A percentile compares a stretch with the other conserved stretches of the same genome.
phyloP scores from a whole-genome alignment of 2,797 vertebrate genomes.

The Sebastes oblongus region DNA sequence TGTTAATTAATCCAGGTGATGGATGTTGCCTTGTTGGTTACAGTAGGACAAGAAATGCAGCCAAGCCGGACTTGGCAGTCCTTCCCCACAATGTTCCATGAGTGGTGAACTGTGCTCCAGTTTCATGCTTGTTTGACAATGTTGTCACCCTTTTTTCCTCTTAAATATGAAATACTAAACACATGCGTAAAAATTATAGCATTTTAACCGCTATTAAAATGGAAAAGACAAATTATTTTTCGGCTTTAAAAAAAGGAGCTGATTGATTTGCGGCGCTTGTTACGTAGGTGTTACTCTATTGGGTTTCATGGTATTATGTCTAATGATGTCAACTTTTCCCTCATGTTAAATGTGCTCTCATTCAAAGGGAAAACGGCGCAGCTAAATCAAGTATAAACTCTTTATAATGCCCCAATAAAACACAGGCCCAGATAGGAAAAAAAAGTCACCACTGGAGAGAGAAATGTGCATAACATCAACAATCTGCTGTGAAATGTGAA shows the following conservation, averaged over 20 bases:
- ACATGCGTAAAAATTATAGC: slow-evolving; percentile 67
- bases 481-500: slow-evolving; percentile 72
- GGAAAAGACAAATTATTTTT: slow-evolving; percentile 76
- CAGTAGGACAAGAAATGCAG: slow-evolving; percentile 58
- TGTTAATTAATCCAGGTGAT: slow-evolving; percentile 54
- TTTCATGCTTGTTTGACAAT: slow-evolving; percentile 78
- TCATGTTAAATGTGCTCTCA: slow-evolving; percentile 59
- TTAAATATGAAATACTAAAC: slow-evolving; percentile 81
- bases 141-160: slow-evolving; percentile 81
- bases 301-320: slow-evolving; percentile 74
- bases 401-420: slow-evolving; percentile 73
- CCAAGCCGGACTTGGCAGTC: slow-evolving; percentile 57
- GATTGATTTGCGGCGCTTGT: slow-evolving; percentile 77
- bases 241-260: slow-evolving; percentile 60
- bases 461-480: slow-evolving; percentile 82
- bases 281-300: slow-evolving; percentile 76
- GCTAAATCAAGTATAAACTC: slow-evolving; percentile 76
- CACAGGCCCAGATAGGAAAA: slow-evolving; percentile 44
- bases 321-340: slow-evolving; percentile 80
- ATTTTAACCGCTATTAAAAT: slow-evolving; percentile 75
- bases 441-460: slow-evolving; percentile 69
- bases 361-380: slow-evolving; percentile 66
- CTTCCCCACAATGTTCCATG: slow-evolving; percentile 53
- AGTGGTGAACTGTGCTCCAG: slow-evolving; percentile 68
- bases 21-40: slow-evolving; percentile 69